Evolutionary conservation across 2,797 vertebrate species (phyloP), one percentile per base, ranked within the genome.

Genomic region (Mus caroli): DNA sequence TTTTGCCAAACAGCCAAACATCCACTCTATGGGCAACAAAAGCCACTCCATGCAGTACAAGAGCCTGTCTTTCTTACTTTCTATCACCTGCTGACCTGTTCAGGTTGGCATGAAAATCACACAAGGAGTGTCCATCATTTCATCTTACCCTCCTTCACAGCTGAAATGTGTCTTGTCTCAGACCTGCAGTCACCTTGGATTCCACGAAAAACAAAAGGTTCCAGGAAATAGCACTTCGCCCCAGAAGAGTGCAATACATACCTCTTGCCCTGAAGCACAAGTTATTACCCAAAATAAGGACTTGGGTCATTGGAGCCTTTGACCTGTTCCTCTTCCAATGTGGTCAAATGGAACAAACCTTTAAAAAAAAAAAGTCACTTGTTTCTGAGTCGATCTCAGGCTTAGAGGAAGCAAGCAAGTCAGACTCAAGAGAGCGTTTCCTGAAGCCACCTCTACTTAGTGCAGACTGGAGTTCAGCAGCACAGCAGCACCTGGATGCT

Each of bases 391-490:
- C 15, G 20, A 88, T 28, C 77, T 89, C 37, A 13, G 60, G 62
- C 50, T 87, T 79, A 94, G 77, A 91, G 26, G 50, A 82, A 82
- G 67, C 31, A 50, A 82, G 79, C 31, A 50, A 82, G 80, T 58
- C 75, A 31, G 54, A 78, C 50, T 56, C 15, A 34, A 95, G 52
- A 58, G 79, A 52, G 77, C 71, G 46, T 84, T 77, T 14, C 46
- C 75, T 46, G 75, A 46, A 26, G 75, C 75, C 6, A n/a, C 46
- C 40, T 46, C 43, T 15, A 58, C 20, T 54, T 60, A 11, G 13
- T 50, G 46, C 69, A 69, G 50, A 26, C 73, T 2, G 3, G 19
- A 58, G 37, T 19, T 40, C 80, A 43, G 19, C 28, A 28, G 40
- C 56, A 37, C 9, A 2, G 40, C 52, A 15, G 64, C 54, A 80